Base-by-base conservation (phyloP, 2,113 vertebrate genomes). In the Isurus oxyrinchus region DNA sequence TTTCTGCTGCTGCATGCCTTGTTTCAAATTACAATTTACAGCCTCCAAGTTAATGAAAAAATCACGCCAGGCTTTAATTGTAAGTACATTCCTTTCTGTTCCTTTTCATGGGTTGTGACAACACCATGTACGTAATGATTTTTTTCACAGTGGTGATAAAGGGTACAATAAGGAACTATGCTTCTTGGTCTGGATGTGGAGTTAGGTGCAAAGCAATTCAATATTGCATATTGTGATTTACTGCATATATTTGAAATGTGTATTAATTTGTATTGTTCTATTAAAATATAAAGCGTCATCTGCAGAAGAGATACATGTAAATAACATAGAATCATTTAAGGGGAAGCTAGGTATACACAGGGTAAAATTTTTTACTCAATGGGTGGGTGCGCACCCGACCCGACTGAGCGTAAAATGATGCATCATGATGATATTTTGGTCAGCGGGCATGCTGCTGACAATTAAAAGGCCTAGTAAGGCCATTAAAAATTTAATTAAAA, bases 11-110 rank as follows among this genome's bases (percentile, higher is more conserved):
- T 99, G 96, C 99, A 99, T 97, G 98, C 99, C 98, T 98, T 99
- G 98, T 99, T 99, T 97, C 99, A 99, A 98, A 99, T 99, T 97
- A 99, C 98, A 8, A 96, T 99, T 98, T 98, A 98, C 97, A 99
- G 99, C 97, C 98, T 99, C 61, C 98, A 99, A 97, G 98, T 99
- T 96, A 97, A 97, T 97, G 98, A 97, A 84, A 97, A 97, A 95
- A 98, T 99, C 94, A 31, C 97, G 67, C 97, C 98, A 90, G 97
- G 97, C 96, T 99, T 99, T 98, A 99, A 98, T 98, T 99, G 99
- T 99, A 97, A 99, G 99, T 99, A 98, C 8, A 87, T 49, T 27
- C 5, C 19, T 95, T 72, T 95, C 61, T 95, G 40, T 95, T 72
- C 2, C 19, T 95, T 95, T 95, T 19, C 63, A 53, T 53, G 1